Percentiles rank a stretch among this genome's conserved stretches.
These are phyloP conservation scores for Machimus rusticus DNA, from an alignment of 2,888 invertebrate genomes.

Conservation along the genomic window DNA sequence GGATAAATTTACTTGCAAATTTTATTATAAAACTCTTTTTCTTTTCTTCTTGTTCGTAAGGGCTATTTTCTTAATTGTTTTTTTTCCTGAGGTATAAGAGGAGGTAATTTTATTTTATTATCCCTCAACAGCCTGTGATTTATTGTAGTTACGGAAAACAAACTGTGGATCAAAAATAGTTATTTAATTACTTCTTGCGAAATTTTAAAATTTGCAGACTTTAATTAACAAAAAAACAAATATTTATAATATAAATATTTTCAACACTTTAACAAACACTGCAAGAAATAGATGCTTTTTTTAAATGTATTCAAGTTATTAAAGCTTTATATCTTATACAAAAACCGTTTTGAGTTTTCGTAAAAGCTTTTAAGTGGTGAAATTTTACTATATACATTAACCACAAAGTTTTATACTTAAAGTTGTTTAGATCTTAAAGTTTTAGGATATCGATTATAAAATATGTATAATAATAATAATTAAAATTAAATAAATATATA, in stretches of 20 bases:
- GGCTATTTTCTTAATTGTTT: no score
- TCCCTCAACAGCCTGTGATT: no score
- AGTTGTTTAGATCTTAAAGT: neutral
- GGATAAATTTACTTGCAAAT: conserved; percentile 25
- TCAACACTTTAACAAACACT: neutral
- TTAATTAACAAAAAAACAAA: no score
- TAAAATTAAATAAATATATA: neutral
- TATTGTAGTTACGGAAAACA: no score
- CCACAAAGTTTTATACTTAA: neutral
- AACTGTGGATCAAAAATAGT: no score
- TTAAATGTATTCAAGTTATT: neutral
- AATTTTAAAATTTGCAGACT: no score
- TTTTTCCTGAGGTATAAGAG: no score
- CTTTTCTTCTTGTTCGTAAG: neutral
- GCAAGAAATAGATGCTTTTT: neutral
- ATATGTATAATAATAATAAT: neutral
- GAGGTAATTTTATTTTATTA: no score
- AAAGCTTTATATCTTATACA: neutral
- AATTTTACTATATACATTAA: neutral
- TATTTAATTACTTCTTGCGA: no score
- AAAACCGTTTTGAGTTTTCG: neutral
- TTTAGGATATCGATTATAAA: neutral
- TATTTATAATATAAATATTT: neutral
- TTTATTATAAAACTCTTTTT: neutral
- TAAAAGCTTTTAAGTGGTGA: neutral